Evolutionary conservation across 1,140 invertebrate species (phyloP), one percentile per base, ranked within the genome.

Genomic region (Leptopilina boulardi): DNA sequence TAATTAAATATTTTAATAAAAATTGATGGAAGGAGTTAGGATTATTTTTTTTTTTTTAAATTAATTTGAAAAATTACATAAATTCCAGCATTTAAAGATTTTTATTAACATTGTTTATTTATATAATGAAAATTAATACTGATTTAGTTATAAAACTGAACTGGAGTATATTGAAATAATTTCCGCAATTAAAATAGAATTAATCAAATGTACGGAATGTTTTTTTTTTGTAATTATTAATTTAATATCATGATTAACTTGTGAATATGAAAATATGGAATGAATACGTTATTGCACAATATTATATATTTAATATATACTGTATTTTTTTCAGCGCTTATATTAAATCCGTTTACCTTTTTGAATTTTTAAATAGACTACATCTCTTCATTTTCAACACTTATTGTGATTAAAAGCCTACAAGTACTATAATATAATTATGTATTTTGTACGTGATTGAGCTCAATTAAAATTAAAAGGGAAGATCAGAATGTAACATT

Each of bases 11-110:
- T 38, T 38, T 38, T 6, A 38, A 38, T 38, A 38, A 38, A 38
- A 38, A 6, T 38, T 38, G n/a, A 38, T 9, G 9, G 5, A 38
- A 38, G 2, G 34, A 38, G 8, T 38, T 6, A 8, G 34, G 34
- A 38, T 38, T 38, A 38, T 8, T 38, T 38, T 38, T 38, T 38
- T 9, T 5, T 6, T 9, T 8, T 9, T 8, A 38, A 9, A 6
- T 38, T n/a, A 26, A 30, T 47, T 9, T 44, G 38, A 72, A 38
- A 73, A 77, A 73, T 76, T 72, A 80, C 73, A 75, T 73, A 80
- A 76, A 73, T 70, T 44, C 44, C 42, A 77, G 77, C 23, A 77
- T 41, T 73, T 30, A 10, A 66, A 66, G 59, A 66, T 66, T 66
- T 66, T 66, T 66, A 66, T 66, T 66, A 66, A 66, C 59, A n/a